Base-by-base conservation (phyloP, 2,888 invertebrate genomes). In the Tachystola acroxantha region DNA sequence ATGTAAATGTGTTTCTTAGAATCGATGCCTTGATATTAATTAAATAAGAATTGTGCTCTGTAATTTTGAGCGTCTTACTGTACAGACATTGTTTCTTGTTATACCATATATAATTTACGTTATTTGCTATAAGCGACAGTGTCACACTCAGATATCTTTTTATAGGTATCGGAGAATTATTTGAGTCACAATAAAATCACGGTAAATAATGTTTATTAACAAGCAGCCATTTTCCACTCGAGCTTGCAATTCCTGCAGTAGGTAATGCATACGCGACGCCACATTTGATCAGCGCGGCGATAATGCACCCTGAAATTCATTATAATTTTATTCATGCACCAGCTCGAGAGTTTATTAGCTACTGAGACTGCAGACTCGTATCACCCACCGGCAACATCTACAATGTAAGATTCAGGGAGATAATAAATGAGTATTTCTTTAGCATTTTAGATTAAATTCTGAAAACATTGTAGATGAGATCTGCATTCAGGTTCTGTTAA, bases 311-410 rank as follows among this genome's bases (percentile, higher is more conserved):
- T 56, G 64, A 72, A 71, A 80, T 79, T 75, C 70, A 79, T 79
- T 75, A 78, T 74, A 69, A 80, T 79, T 79, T 76, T 79, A 81
- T 81, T 79, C 78, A 78, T 73, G 64, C 64, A 61, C 42, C 42
- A 45, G 49, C 51, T 45, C 42, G 50, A 39, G 49, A 57, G 69
- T 73, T 77, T 76, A 76, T 73, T 67, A 71, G 52, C 56, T 43
- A 11, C 26, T 27, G 32, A 32, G 32, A 32, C 31, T 26, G 35
- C 31, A 36, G 36, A 35, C 31, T 29, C 10, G 30, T 32, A 36
- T 39, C 40, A 27, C 36, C 36, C 40, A 27, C 37, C 36, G 39
- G 32, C 32, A 34, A 36, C 36, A 53, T 51, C 46, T 61, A 60
- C 55, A 57, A 45, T 56, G 63, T 60, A 46, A 48, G 45, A 42